Evolutionary conservation across 2,797 vertebrate species (phyloP).

Genomic region (Ispidina picta): DNA sequence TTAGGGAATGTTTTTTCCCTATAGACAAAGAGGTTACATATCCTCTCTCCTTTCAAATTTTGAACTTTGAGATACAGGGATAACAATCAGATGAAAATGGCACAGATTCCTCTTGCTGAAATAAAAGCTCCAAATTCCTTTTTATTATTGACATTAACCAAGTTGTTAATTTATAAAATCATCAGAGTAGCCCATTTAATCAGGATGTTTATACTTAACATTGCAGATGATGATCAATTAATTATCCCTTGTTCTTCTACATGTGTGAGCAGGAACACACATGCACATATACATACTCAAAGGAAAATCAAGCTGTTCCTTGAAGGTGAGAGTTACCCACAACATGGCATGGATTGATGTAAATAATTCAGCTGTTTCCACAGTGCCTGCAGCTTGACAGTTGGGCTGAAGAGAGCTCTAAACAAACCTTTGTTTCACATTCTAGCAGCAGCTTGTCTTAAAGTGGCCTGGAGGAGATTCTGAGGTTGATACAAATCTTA

Average conservation of each 20-base stretch:
- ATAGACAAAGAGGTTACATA: not conserved
- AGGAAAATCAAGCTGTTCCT: not conserved
- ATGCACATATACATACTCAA: not conserved
- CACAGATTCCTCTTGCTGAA: not conserved
- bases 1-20: not conserved
- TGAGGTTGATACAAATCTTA: not conserved
- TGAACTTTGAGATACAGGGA: not conserved
- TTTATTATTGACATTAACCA: not conserved
- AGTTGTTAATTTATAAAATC: not conserved
- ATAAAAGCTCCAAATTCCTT: not conserved
- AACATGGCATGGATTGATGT: not conserved
- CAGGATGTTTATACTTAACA: not conserved
- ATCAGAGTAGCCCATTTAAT: not conserved
- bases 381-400: not conserved
- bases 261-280: not conserved
- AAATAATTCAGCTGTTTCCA: slow-evolving; percentile 17
- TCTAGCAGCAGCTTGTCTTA: not conserved
- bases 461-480: not conserved
- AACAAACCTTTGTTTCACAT: slow-evolving; percentile 6
- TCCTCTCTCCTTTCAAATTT: not conserved
- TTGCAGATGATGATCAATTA: not conserved
- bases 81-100: not conserved
- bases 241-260: not conserved
- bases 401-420: not conserved
- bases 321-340: not conserved